Conservation (phyloP, 2,888 invertebrate genomes). For the Apantesis nais region DNA sequence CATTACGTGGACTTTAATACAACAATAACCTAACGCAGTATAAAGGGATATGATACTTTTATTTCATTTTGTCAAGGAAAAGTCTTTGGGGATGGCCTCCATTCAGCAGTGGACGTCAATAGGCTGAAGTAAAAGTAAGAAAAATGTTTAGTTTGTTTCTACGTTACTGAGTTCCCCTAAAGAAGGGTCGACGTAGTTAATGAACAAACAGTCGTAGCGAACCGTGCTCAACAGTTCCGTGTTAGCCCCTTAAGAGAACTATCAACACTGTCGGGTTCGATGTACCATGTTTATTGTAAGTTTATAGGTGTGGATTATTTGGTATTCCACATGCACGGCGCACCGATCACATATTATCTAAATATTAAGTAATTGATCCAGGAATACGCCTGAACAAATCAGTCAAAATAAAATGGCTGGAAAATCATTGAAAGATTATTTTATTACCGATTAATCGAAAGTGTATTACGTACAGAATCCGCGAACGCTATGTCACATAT, state of each 20-base stretch:
- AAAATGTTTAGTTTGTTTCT: conserved; percentile 26
- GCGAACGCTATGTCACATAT: not conserved
- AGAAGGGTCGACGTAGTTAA: conserved; percentile 34
- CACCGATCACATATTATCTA: not conserved
- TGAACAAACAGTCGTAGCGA: conserved; percentile 31
- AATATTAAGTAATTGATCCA: not conserved
- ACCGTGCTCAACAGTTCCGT: conserved; percentile 6
- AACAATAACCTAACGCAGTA: not conserved
- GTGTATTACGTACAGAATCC: not conserved
- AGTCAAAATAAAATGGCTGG: not conserved
- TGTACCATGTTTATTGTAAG: not conserved
- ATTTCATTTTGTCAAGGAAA: conserved; percentile 10
- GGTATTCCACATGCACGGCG: not conserved
- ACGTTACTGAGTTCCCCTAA: conserved; percentile 24
- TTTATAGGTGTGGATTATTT: not conserved
- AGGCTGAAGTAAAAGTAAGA: no score
- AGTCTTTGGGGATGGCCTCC: no score
- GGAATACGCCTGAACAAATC: not conserved
- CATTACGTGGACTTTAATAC: not conserved
- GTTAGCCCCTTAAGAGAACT: conserved; percentile 18
- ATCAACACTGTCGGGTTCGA: conserved; percentile 7
- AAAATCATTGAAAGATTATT: no score
- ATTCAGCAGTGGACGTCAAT: no score
- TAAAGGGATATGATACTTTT: not conserved
- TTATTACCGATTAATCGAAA: not conserved